Base-by-base conservation (phyloP, 2,113 vertebrate species). In the Cairina moschata region DNA sequence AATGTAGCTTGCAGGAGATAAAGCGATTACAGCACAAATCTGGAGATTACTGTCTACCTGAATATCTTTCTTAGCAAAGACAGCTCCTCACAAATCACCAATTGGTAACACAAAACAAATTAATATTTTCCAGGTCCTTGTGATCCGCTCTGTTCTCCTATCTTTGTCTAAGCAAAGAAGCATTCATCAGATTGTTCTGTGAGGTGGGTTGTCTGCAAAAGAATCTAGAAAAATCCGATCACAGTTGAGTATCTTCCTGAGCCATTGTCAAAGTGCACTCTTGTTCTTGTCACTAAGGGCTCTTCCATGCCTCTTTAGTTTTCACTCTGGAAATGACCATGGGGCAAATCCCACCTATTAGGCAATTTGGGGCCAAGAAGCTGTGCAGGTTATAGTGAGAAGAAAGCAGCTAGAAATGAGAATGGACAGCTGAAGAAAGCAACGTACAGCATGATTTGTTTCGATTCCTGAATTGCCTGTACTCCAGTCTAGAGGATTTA, bases 361-460 rank as follows among this genome's bases (percentile, higher is more conserved):
- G 48, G 62, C 60, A 81, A 68, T 80, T 91, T 66, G 32, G 56
- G 60, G 25, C 76, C 84, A 71, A 88, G 68, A 83, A 86, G 16
- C 21, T 77, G 15, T 34, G 55, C 77, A 15, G 22, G 36, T 73
- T 29, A 88, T 29, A 91, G 42, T 21, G 67, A 86, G 72, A 79
- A 86, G 42, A 66, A 84, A 73, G 63, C 78, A 90, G 58, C n/a
- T 55, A 81, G 56, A 78, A 83, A 56, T 50, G 8, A 88, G 60
- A 86, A 78, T 81, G 48, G 11, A 25, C 76, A 72, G 48, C 46
- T 90, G 38, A 75, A 52, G 68, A 88, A 86, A 80, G 60, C 42
- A 59, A 95, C 68, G 88, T 94, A 94, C 90, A 94, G 42, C 44
- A 76, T 58, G 60, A 80, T 75, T 73, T 76, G 48, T 80, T 52